Conservation (phyloP, 2,797 vertebrate genomes). For the Calcarius lapponicus region DNA sequence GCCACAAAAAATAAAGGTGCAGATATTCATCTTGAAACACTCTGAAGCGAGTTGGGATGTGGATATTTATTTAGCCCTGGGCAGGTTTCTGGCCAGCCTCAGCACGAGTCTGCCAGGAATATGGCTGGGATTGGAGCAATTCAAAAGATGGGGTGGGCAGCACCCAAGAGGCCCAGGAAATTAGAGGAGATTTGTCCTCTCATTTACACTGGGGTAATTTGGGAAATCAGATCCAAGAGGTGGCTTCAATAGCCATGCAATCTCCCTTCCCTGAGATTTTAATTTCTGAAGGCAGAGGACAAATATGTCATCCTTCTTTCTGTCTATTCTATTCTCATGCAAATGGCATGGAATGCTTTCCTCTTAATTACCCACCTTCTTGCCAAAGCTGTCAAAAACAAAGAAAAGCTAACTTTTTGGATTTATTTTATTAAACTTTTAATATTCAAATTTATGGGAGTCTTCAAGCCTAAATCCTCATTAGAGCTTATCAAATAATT, state of each 20-base stretch:
- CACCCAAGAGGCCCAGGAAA: neutral
- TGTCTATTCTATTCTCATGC: conserved; percentile 29
- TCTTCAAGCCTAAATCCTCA: conserved; percentile 49
- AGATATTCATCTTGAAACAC: neutral
- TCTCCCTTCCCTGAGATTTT: neutral
- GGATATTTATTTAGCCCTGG: neutral
- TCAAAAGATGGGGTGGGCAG: neutral
- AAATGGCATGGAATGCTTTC: conserved; percentile 29
- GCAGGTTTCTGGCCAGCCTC: neutral
- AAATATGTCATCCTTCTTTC: conserved; percentile 51
- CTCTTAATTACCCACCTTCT: conserved; percentile 36
- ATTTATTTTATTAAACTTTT: conserved; percentile 57
- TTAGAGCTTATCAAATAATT: conserved; percentile 62
- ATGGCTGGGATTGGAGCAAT: neutral
- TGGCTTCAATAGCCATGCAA: neutral
- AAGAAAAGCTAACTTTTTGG: conserved; percentile 22
- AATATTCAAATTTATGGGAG: conserved; percentile 54
- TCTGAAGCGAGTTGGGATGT: neutral
- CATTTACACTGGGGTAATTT: neutral
- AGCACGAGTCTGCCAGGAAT: neutral
- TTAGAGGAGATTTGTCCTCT: neutral
- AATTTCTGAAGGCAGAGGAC: conserved; percentile 38
- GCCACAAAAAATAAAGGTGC: neutral
- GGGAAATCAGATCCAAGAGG: conserved; percentile 15
- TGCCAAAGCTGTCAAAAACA: conserved; percentile 38